These are phyloP conservation scores for Oreamnos americanus DNA, from an alignment of 2,113 vertebrate species.

Conservation along the genomic window DNA sequence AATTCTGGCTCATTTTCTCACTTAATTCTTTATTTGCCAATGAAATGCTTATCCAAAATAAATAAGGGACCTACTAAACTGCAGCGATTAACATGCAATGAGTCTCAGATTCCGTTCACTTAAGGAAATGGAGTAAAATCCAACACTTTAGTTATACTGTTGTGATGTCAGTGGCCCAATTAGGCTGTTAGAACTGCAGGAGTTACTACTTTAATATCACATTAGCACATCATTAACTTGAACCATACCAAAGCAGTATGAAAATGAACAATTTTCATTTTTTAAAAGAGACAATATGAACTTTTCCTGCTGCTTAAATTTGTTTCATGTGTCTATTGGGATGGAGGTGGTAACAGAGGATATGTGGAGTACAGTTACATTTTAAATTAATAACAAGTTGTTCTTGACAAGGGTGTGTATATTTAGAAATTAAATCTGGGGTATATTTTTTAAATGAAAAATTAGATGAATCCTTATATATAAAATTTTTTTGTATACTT, in stretches of 20 bases:
- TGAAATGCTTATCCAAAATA: constrained; percentile 54
- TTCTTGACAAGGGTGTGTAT: not conserved
- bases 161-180: constrained; percentile 27
- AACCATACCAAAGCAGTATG: not conserved
- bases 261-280: constrained; percentile 61
- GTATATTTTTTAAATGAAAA: not conserved
- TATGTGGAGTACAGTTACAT: not conserved
- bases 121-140: constrained; percentile 58
- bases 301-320: constrained; percentile 43
- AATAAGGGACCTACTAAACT: constrained; percentile 53
- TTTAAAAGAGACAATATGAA: constrained; percentile 57
- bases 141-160: constrained; percentile 17
- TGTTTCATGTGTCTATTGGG: not conserved
- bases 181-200: constrained; percentile 33
- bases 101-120: constrained; percentile 48
- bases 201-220: constrained; percentile 49
- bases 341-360: not conserved
- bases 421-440: constrained; percentile 40
- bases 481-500: not conserved
- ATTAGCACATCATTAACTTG: constrained; percentile 56
- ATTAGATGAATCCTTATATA: not conserved
- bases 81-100: constrained; percentile 42
- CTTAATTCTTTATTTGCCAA: constrained; percentile 53
- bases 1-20: constrained; percentile 36
- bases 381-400: constrained; percentile 47